Conservation (phyloP, 2,113 vertebrate species). For the Neodon shergylaensis region DNA sequence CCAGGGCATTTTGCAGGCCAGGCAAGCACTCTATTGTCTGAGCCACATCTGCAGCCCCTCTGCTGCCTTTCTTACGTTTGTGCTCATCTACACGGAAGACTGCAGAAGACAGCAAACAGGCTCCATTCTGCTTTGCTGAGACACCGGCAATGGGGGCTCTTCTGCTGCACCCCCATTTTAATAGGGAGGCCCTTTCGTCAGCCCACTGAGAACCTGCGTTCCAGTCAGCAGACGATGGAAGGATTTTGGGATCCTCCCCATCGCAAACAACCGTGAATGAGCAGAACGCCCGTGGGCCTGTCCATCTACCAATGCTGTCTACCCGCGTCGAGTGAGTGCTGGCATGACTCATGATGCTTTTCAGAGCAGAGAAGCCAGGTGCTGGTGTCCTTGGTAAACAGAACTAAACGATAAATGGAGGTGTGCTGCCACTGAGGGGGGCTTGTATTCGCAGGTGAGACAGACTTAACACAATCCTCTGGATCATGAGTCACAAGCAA, state of each 20-base stretch:
- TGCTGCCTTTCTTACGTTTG: background rate
- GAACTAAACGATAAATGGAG: background rate
- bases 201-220: background rate
- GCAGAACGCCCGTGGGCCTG: background rate
- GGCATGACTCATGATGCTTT: background rate
- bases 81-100: background rate
- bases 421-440: background rate
- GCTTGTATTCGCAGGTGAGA: background rate
- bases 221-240: background rate
- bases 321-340: background rate
- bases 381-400: background rate
- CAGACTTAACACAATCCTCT: background rate
- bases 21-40: background rate
- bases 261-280: background rate
- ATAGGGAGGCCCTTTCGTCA: fast-evolving
- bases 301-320: background rate
- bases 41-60: background rate
- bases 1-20: background rate
- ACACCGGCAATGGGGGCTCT: background rate
- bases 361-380: background rate
- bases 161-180: fast-evolving
- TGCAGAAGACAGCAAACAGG: background rate
- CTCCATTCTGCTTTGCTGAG: background rate
- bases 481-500: background rate
- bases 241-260: background rate